Evolutionary conservation across 2,113 vertebrate genomes (phyloP).

Genomic region (Ptilonorhynchus violaceus): DNA sequence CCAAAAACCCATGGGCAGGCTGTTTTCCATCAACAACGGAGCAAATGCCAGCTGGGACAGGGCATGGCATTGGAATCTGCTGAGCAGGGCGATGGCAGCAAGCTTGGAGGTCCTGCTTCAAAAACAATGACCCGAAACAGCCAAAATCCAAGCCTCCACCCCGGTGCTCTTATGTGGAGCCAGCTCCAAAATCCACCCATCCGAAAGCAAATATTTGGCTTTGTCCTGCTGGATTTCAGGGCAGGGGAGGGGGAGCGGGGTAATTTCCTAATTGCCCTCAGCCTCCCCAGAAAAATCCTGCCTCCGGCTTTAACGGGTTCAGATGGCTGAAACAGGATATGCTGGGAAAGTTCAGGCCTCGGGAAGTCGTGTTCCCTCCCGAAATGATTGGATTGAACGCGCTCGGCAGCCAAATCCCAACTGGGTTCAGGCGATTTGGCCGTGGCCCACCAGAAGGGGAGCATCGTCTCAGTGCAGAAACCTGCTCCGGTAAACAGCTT

Average conservation of each 20-base stretch:
- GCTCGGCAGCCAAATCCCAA: background rate
- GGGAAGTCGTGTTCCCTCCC: background rate
- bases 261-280: background rate
- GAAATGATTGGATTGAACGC: background rate
- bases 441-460: accelerated
- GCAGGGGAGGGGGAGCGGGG: background rate
- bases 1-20: background rate
- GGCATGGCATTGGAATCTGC: background rate
- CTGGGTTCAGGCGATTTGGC: background rate
- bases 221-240: background rate
- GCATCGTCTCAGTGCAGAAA: background rate
- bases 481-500: background rate
- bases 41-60: background rate
- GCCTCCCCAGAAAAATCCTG: background rate
- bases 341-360: slow-evolving; percentile 21
- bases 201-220: slow-evolving; percentile 17
- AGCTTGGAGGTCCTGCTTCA: background rate
- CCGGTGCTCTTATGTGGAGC: background rate
- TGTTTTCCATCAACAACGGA: background rate
- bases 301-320: background rate
- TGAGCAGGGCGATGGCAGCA: background rate
- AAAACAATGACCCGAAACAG: background rate
- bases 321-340: background rate
- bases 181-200: background rate
- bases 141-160: background rate